Evolutionary conservation across 2,888 invertebrate genomes (phyloP).

Genomic region (Lepeophtheirus nordmannii): DNA sequence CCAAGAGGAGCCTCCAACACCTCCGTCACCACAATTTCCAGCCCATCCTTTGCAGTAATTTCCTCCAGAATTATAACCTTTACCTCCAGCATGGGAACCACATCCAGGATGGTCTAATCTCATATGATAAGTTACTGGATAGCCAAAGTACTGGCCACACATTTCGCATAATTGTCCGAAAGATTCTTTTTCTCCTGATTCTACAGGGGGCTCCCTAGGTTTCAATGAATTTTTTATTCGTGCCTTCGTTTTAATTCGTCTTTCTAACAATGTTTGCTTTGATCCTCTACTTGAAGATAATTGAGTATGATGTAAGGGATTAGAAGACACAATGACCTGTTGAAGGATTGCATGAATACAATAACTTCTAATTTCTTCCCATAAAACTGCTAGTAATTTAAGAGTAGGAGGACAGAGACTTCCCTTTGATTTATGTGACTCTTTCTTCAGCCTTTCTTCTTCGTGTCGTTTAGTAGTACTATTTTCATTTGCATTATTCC

Average conservation of each 20-base stretch:
- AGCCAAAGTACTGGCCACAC: constrained; percentile 58
- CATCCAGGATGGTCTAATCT: constrained; percentile 76
- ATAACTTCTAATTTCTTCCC: constrained; percentile 55
- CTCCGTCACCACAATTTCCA: constrained; percentile 72
- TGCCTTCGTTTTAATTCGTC: constrained; percentile 31
- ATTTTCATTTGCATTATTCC: constrained; percentile 60
- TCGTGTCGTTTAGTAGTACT: constrained; percentile 36
- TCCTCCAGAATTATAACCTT: constrained; percentile 82
- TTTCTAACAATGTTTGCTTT: not conserved
- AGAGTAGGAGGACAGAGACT: constrained; percentile 58
- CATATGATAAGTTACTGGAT: constrained; percentile 83
- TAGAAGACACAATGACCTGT: constrained; percentile 46
- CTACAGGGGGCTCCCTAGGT: constrained; percentile 28
- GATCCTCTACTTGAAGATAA: constrained; percentile 23
- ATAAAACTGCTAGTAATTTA: constrained; percentile 65
- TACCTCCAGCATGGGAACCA: constrained; percentile 63
- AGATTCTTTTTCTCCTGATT: constrained; percentile 28
- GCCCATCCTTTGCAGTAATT: constrained; percentile 74
- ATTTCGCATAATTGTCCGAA: constrained; percentile 56
- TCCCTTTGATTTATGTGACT: constrained; percentile 28
- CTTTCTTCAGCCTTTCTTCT: constrained; percentile 17
- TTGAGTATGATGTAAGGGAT: constrained; percentile 37
- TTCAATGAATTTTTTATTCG: constrained; percentile 46
- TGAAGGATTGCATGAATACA: constrained; percentile 40
- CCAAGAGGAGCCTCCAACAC: constrained; percentile 59